These are phyloP conservation scores for Nomada goodeniana DNA, from an alignment of 2,888 invertebrate species.

Conservation along the genomic window DNA sequence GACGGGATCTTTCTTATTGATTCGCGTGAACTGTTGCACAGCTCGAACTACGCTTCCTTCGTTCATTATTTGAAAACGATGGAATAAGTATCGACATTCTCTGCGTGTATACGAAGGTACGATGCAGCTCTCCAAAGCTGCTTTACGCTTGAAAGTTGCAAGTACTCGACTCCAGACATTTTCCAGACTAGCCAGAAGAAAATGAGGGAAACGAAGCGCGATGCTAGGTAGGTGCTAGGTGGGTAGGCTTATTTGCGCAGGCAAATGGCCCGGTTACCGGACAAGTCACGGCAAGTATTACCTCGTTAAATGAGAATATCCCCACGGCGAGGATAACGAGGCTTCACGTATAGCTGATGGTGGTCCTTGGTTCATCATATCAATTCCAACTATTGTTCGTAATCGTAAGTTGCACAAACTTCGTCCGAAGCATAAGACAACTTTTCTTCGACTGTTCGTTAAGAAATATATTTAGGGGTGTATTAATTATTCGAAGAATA, in stretches of 20 bases:
- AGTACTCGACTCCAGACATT: not conserved
- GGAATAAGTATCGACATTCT: not conserved
- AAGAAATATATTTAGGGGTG: no score
- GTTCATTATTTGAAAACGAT: not conserved
- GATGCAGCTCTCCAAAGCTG: no score
- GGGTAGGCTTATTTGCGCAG: constrained; percentile 35
- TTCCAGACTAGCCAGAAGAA: not conserved
- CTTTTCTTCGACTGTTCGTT: no score
- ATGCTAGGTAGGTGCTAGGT: constrained; percentile 16
- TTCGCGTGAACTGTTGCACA: not conserved
- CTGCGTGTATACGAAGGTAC: no score
- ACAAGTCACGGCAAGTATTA: not conserved
- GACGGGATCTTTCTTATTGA: not conserved
- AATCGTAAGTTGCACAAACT: no score
- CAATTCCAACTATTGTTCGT: not conserved
- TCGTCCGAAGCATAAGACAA: no score
- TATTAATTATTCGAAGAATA: no score
- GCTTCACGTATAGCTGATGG: not conserved
- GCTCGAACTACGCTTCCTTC: not conserved
- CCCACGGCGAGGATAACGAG: not conserved
- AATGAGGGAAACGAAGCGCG: constrained; percentile 10
- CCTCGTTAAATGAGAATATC: constrained; percentile 30
- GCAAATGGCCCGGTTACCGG: constrained; percentile 17
- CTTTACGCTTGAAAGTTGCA: no score
- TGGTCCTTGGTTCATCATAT: not conserved